phyloP scores from a whole-genome alignment of 2,888 invertebrate species.

The Amblyteles armatorius region DNA sequence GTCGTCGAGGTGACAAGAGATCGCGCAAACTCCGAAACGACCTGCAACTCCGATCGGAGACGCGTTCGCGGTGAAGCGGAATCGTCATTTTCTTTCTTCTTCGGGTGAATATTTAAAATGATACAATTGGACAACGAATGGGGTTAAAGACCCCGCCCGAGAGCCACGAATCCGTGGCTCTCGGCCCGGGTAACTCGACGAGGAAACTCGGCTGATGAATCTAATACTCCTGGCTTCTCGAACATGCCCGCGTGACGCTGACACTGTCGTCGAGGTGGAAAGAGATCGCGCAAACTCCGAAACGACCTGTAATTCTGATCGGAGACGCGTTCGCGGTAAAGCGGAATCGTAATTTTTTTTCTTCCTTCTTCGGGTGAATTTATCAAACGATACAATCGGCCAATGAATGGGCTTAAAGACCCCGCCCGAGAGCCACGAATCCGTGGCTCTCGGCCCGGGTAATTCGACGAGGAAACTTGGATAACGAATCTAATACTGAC shows the following conservation, averaged over 20 bases:
- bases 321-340: background rate
- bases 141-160: background rate
- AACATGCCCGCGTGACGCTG: background rate
- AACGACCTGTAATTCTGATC: conserved; percentile 29
- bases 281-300: conserved; percentile 37
- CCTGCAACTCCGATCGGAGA: background rate
- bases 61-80: background rate
- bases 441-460: no score
- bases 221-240: background rate
- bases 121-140: background rate
- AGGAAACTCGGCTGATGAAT: background rate
- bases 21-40: no score
- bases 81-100: no score
- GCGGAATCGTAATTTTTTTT: no score
- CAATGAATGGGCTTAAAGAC: conserved; percentile 1
- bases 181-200: no score
- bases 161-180: no score
- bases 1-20: no score
- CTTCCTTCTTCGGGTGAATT: background rate
- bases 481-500: background rate
- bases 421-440: background rate
- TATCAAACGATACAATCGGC: background rate
- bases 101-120: background rate
- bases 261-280: conserved; percentile 6
- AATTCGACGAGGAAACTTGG: background rate